A percentile compares a stretch with the other conserved stretches of the same genome.
Conservation (phyloP, 2,888 invertebrate species). For the Erebia ligea region DNA sequence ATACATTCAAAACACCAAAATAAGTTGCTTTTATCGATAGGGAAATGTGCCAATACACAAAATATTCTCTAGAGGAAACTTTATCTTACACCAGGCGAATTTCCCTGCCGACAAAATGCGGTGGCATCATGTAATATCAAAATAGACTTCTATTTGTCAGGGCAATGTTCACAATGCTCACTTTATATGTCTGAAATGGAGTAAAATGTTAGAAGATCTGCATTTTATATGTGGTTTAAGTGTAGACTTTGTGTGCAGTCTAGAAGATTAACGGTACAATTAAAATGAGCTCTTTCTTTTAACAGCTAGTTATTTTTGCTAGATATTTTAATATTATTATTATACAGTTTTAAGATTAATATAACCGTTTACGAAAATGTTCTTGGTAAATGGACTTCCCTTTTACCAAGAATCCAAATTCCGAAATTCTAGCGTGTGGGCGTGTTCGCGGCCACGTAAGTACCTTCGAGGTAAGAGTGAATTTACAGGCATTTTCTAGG, state of each 20-base stretch:
- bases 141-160: constrained; percentile 19
- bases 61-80: constrained; percentile 23
- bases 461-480: too few species aligned
- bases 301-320: background rate
- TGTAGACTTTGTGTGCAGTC: constrained; percentile 1
- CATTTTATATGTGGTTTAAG: background rate
- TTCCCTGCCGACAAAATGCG: constrained; percentile 16
- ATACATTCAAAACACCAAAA: constrained; percentile 8
- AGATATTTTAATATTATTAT: background rate
- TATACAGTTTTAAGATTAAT: background rate
- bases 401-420: too few species aligned
- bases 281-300: background rate
- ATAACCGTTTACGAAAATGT: background rate
- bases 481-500: too few species aligned
- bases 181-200: constrained; percentile 2
- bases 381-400: too few species aligned
- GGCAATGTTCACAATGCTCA: constrained; percentile 5
- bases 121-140: constrained; percentile 19
- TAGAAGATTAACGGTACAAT: background rate
- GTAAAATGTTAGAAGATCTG: background rate
- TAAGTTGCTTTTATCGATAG: constrained; percentile 22
- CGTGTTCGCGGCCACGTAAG: too few species aligned
- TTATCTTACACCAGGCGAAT: constrained; percentile 6
- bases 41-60: constrained; percentile 22
- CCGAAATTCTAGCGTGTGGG: too few species aligned